Evolutionary conservation across 1,140 invertebrate genomes (phyloP).

Genomic region (Lepidostoma basale): DNA sequence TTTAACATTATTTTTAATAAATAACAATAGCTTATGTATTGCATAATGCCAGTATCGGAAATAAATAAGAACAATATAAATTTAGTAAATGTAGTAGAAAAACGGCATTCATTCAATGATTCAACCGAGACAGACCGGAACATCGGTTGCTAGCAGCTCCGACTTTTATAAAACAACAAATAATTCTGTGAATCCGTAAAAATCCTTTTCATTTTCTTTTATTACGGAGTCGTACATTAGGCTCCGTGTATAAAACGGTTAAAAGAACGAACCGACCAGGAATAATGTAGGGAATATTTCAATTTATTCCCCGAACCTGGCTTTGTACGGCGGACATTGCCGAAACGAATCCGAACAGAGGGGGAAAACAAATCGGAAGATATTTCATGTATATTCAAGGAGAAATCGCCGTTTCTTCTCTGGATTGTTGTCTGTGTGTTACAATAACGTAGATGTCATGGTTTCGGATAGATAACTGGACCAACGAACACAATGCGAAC

Average conservation of each 20-base stretch:
- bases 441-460: too few relatives aligned
- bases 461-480: too few relatives aligned
- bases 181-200: constrained; percentile 24
- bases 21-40: too few relatives aligned
- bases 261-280: not conserved
- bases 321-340: constrained; percentile 7
- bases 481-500: too few relatives aligned
- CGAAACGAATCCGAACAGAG: not conserved
- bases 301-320: constrained; percentile 23
- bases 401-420: too few relatives aligned
- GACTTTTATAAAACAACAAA: constrained; percentile 20
- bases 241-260: constrained; percentile 4
- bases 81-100: too few relatives aligned
- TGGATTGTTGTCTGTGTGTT: too few relatives aligned
- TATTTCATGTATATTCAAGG: not conserved
- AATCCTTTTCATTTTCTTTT: constrained; percentile 26
- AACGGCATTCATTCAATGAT: too few relatives aligned
- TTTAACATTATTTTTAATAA: too few relatives aligned
- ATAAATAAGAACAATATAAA: too few relatives aligned
- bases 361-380: constrained; percentile 4
- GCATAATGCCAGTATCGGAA: too few relatives aligned
- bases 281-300: constrained; percentile 26
- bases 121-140: too few relatives aligned
- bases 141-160: not conserved
- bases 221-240: constrained; percentile 22